These are phyloP conservation scores for Rhinichthys klamathensis DNA, from an alignment of 2,113 vertebrate species.

Conservation along the genomic window DNA sequence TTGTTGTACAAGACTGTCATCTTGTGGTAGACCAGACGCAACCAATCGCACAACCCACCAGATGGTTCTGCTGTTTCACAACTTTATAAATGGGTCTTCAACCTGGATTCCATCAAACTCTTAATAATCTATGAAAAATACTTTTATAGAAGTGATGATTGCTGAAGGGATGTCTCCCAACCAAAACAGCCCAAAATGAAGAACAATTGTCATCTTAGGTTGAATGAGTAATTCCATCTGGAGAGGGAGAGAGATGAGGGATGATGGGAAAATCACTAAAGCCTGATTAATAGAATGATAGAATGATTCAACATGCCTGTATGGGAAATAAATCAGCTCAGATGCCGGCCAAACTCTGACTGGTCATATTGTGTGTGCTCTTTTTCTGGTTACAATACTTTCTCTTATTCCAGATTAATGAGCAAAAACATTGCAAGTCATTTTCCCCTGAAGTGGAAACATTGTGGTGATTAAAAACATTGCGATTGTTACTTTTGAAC, in stretches of 20 bases:
- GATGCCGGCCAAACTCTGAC: not conserved
- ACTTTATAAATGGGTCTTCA: slow-evolving; percentile 8
- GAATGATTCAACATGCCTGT: slow-evolving; percentile 1
- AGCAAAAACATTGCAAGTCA: not conserved
- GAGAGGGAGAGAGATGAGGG: not conserved
- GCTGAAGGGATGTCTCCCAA: not conserved
- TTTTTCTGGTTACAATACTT: not conserved
- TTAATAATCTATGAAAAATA: slow-evolving; percentile 24
- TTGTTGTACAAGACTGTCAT: slow-evolving; percentile 61
- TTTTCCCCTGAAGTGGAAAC: not conserved
- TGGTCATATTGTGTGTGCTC: not conserved
- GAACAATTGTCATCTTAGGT: slow-evolving; percentile 25
- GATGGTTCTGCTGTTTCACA: slow-evolving; percentile 9
- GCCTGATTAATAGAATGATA: slow-evolving; percentile 25
- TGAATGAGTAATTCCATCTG: slow-evolving; percentile 42
- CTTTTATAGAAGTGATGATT: slow-evolving; percentile 17
- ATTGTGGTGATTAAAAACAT: not conserved
- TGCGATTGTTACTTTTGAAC: not conserved
- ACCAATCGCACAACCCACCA: slow-evolving; percentile 2
- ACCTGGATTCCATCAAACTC: slow-evolving; percentile 21
- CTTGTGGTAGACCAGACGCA: slow-evolving; percentile 59
- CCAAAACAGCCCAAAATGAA: slow-evolving; percentile 1
- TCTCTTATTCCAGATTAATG: not conserved
- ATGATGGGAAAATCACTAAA: slow-evolving; percentile 37
- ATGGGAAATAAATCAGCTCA: slow-evolving; percentile 1